Base-by-base conservation (phyloP, 2,113 vertebrate genomes). In the Callorhinus ursinus region DNA sequence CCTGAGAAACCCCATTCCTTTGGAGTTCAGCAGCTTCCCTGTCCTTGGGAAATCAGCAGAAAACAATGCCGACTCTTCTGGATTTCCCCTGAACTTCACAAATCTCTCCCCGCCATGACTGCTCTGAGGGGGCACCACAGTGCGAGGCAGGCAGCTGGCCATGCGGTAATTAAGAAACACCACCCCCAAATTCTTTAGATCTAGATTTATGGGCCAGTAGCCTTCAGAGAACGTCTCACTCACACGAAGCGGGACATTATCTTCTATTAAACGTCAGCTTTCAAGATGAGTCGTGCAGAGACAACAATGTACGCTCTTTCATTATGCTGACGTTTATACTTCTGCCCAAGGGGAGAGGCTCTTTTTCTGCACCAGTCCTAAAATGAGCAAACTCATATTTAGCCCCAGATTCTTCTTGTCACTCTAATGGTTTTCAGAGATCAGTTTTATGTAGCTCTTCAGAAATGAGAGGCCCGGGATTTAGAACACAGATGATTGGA, bases 21-120 rank as follows among this genome's bases (percentile, higher is more conserved):
- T 63, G 28, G 96, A 89, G 16, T 69, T 76, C 76, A 89, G 82
- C 83, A 93, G 76, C 53, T 72, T 85, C 77, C 76, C 31, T 95
- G 61, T 88, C 19, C 90, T 72, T 63, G 79, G 67, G 67, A 91
- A 90, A 39, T 92, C 82, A 93, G 85, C 86, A 95, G 88, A 87
- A 96, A 97, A 95, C 74, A 42, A 2, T 51, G 65, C 53, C 14
- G 15, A 74, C 22, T 55, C 63, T 0, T 89, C 51, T 65, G 5
- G 65, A 51, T 93, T 85, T 84, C 28, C 24, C 79, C 11, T 9
- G 61, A 81, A 28, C 42, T 53, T 80, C 80, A 84, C 67, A 82
- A 72, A 80, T 55, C 81, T 90, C 89, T 72, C 74, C 51, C 51
- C 0, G 0, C 84, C 1, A 13, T 24, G 59, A 2, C 51, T 10